Conservation (phyloP, 1,140 invertebrate species). For the Papilio polyxenes region DNA sequence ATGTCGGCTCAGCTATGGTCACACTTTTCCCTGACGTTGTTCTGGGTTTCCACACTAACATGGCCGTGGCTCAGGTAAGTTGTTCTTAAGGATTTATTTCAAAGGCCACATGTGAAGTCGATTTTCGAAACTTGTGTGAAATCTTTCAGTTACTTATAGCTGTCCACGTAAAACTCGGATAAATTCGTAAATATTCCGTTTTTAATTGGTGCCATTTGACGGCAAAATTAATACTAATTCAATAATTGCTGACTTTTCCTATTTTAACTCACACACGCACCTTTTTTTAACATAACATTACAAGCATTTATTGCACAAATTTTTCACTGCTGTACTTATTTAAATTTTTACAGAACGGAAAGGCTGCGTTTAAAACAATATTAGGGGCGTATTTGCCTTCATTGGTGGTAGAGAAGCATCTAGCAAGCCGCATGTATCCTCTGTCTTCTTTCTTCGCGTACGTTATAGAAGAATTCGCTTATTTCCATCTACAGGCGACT, state of each 20-base stretch:
- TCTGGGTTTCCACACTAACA: constrained; percentile 62
- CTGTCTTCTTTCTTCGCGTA: constrained; percentile 72
- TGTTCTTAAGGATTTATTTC: background rate
- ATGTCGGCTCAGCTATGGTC: constrained; percentile 78
- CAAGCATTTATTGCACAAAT: background rate
- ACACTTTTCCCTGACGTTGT: constrained; percentile 61
- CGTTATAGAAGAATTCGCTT: constrained; percentile 87
- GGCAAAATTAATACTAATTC: too few relatives aligned
- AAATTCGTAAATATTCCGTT: too few relatives aligned
- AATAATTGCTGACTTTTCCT: too few relatives aligned
- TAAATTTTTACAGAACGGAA: background rate
- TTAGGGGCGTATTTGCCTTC: constrained; percentile 65
- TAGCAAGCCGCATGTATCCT: constrained; percentile 84
- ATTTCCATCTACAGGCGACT: constrained; percentile 91
- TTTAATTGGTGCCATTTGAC: too few relatives aligned
- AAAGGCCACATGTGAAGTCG: background rate
- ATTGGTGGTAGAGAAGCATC: constrained; percentile 81
- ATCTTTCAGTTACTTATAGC: too few relatives aligned
- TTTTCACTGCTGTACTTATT: background rate
- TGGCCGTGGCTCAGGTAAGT: constrained; percentile 49
- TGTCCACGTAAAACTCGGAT: too few relatives aligned
- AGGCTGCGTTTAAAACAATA: background rate
- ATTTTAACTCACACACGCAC: too few relatives aligned
- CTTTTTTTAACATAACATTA: too few relatives aligned
- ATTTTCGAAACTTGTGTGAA: too few relatives aligned